These are phyloP conservation scores for Coleophora deauratella DNA, from an alignment of 2,888 invertebrate genomes.

Conservation along the genomic window DNA sequence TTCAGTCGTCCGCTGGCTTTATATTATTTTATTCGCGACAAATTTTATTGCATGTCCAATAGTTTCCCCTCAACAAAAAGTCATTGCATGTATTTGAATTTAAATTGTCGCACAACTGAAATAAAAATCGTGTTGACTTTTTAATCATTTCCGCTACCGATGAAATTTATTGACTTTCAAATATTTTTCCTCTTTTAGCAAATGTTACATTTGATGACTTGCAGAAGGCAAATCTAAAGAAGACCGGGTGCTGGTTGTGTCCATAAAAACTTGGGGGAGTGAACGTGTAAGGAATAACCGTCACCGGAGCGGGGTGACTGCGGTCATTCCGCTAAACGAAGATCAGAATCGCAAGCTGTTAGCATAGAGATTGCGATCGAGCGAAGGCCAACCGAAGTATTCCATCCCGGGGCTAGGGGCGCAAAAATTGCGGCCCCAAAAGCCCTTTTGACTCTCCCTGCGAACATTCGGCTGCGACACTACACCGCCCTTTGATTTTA, in stretches of 20 bases:
- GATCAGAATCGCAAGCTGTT: slow-evolving; percentile 74
- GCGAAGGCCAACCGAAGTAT: slow-evolving; percentile 66
- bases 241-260: slow-evolving; percentile 49
- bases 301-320: slow-evolving; percentile 65
- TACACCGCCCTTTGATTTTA: slow-evolving; percentile 56
- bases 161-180: not conserved
- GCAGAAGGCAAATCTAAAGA: slow-evolving; percentile 50
- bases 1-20: slow-evolving; percentile 26
- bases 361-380: slow-evolving; percentile 74
- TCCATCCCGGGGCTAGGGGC: slow-evolving; percentile 67
- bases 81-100: slow-evolving; percentile 25
- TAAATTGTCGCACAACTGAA: slow-evolving; percentile 3
- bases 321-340: slow-evolving; percentile 75
- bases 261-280: slow-evolving; percentile 65
- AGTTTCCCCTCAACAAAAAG: slow-evolving; percentile 17
- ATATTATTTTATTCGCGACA: slow-evolving; percentile 30
- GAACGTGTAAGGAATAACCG: slow-evolving; percentile 72
- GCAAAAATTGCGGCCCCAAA: slow-evolving; percentile 65
- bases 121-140: not conserved
- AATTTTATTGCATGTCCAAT: slow-evolving; percentile 24
- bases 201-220: slow-evolving; percentile 29
- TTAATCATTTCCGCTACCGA: slow-evolving; percentile 12
- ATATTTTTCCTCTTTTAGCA: not conserved
- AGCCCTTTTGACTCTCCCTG: slow-evolving; percentile 55
- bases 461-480: slow-evolving; percentile 52